Base-by-base conservation (phyloP, 1,140 invertebrate species). In the Saccostrea echinata region DNA sequence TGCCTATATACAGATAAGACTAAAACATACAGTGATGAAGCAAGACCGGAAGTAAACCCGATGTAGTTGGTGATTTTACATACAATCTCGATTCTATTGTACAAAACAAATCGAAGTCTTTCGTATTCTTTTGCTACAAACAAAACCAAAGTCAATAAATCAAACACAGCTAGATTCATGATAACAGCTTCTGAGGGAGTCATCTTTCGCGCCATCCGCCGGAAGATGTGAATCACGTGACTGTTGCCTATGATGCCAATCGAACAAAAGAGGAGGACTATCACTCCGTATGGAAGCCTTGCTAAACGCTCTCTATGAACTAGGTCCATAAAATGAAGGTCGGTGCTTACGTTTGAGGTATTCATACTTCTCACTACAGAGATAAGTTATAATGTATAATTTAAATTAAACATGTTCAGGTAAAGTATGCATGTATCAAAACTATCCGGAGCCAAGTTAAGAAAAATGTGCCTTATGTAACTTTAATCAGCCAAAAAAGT, bases 241-340 rank as follows among this genome's bases (percentile, higher is more conserved):
- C 68, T 76, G 68, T 76, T 76, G 3, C 68, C 68, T 76, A 76
- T 13, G 68, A 76, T 76, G 3, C 68, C 68, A 13, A 30, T 76
- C 24, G 18, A 27, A 4, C 27, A 76, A 16, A 30, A 13, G 27
- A 76, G 24, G 27, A 76, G 24, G 8, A 76, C 27, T 11, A 76
- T 24, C 11, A 76, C 11, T 27, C 68, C 27, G 13, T 30, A 33
- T 4, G 68, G 68, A 30, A 76, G 68, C 33, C 68, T 76, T 24
- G 68, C 68, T 1, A 76, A 2, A 33, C 68, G 24, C 30, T 76
- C 68, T 16, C 27, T 30, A 12, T 76, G 27, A 30, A 16, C 18
- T 12, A 76, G 27, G 12, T 27, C 30, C 68, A 30, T 16, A 11
- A 76, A 76, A 12, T 33, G 24, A 11, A 3, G 12, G 13, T 33